Base-by-base conservation (phyloP, 2,113 vertebrate genomes). In the Strigops habroptila region DNA sequence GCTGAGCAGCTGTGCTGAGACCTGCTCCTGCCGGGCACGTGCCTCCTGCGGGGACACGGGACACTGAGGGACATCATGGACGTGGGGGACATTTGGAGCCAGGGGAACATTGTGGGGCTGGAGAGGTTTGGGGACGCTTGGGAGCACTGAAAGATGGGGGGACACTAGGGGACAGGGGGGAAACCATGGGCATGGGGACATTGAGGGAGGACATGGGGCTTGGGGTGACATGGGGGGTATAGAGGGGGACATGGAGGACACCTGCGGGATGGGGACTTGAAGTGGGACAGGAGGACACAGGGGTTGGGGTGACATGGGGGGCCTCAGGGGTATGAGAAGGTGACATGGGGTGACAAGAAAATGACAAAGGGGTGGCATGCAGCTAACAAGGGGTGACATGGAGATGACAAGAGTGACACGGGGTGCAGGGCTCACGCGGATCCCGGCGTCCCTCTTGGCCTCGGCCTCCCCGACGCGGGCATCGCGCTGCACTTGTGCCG, bases 381-480 rank as follows among this genome's bases (percentile, higher is more conserved):
- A n/a, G n/a, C n/a, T n/a, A n/a, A n/a, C n/a, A n/a, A n/a, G n/a
- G n/a, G n/a, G n/a, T n/a, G n/a, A n/a, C n/a, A n/a, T n/a, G n/a
- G n/a, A n/a, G n/a, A n/a, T n/a, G n/a, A n/a, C n/a, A 43, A 16
- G 16, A 10, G 43, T 43, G 43, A 43, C 49, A 51, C 14, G 24
- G 48, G 48, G 48, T 53, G 52, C 52, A 12, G 52, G 52, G 28
- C 95, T 97, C 62, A 99, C 99, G 96, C 96, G 97, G 77, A 99
- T 99, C 78, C 99, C 99, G 0, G 99, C 98, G 10, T 99, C 99
- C 37, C 99, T 97, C 95, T 99, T 99, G 97, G 99, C 99, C 86
- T 99, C 98, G 6, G 99, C 99, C 95, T 99, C 99, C 68, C 99
- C 99, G 2, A 99, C 98, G 44, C 99, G 98, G 53, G 99, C 99